These are phyloP conservation scores for Anorthoa munda DNA, from an alignment of 2,888 invertebrate genomes.

Conservation along the genomic window DNA sequence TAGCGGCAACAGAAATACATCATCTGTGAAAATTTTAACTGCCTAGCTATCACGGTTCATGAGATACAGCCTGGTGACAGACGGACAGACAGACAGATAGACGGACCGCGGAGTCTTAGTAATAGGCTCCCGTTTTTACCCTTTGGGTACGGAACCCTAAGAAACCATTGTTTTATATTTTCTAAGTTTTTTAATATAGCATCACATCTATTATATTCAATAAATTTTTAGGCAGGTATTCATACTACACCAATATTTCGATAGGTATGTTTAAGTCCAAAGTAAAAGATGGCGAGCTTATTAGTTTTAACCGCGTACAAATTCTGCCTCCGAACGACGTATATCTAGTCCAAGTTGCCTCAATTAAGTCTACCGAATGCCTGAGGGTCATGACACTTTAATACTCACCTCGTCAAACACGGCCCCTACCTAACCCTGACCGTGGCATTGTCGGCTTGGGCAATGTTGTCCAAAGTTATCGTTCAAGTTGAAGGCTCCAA, in stretches of 20 bases:
- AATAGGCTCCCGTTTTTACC: too few species aligned
- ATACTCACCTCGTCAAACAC: background rate
- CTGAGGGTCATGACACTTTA: constrained; percentile 17
- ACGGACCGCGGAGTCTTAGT: too few species aligned
- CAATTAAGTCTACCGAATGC: background rate
- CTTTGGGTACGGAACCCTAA: too few species aligned
- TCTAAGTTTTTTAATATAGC: background rate
- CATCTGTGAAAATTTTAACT: too few species aligned
- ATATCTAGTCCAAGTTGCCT: constrained; percentile 17
- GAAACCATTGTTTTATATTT: background rate
- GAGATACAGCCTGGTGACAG: too few species aligned
- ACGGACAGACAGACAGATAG: too few species aligned
- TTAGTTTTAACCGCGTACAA: background rate
- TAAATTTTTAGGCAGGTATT: background rate
- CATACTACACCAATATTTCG: background rate
- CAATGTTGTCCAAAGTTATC: background rate
- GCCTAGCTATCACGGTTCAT: too few species aligned
- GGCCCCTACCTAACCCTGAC: background rate
- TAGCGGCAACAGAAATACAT: too few species aligned
- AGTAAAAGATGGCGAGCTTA: background rate
- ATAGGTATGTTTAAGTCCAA: background rate
- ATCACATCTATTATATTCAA: background rate
- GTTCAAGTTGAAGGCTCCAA: background rate
- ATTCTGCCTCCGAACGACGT: background rate
- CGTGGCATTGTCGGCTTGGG: background rate